Percentiles rank a stretch among this genome's conserved stretches.
phyloP scores from a whole-genome alignment of 1,140 invertebrate genomes.

The Chrysomallon squamiferum region DNA sequence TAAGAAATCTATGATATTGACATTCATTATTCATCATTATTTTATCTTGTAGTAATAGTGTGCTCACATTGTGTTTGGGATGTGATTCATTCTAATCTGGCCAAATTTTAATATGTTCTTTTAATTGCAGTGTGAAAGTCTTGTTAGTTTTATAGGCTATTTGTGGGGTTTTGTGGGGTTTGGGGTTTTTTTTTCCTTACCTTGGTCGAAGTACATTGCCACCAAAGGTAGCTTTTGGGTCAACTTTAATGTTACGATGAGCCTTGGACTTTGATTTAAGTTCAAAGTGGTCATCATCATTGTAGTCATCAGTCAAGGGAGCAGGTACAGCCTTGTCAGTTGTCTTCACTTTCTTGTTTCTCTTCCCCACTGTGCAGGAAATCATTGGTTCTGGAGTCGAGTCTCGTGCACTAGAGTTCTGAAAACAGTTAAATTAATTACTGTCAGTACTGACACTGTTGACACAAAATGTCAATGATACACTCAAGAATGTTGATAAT shows the following conservation, averaged over 20 bases:
- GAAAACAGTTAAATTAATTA: slow-evolving; percentile 6
- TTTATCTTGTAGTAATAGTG: no score
- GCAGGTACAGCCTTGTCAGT: slow-evolving; percentile 22
- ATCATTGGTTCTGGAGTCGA: slow-evolving; percentile 47
- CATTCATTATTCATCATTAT: no score
- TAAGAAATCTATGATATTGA: no score
- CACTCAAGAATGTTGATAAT: not conserved
- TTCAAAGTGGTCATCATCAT: slow-evolving; percentile 61
- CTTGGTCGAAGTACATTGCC: slow-evolving; percentile 60
- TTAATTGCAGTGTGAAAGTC: no score
- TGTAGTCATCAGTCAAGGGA: slow-evolving; percentile 33
- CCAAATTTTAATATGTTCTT: no score
- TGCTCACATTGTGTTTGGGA: no score
- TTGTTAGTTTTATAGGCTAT: no score
- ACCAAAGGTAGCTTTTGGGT: slow-evolving; percentile 57
- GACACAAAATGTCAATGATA: not conserved
- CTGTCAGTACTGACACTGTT: no score
- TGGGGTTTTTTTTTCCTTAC: no score
- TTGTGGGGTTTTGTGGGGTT: no score
- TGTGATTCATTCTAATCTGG: no score
- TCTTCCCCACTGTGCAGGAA: slow-evolving; percentile 22
- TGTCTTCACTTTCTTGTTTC: slow-evolving; percentile 32
- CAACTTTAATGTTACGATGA: slow-evolving; percentile 62
- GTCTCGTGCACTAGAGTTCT: slow-evolving; percentile 45
- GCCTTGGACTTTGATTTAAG: slow-evolving; percentile 63